Evolutionary conservation across 2,888 invertebrate species (phyloP).

Genomic region (Eutolmus rufibarbis): DNA sequence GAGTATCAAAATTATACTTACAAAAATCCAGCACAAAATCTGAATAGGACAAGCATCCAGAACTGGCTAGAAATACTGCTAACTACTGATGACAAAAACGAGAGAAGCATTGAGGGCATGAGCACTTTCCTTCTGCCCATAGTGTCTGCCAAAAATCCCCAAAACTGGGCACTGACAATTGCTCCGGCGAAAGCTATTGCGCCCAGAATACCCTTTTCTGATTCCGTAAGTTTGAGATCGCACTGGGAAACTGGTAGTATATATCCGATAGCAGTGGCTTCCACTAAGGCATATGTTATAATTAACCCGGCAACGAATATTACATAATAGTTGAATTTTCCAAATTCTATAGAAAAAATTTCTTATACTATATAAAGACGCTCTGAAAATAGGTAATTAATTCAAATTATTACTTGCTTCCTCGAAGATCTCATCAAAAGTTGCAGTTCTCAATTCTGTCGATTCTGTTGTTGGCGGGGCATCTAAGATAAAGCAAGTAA

Average conservation of each 20-base stretch:
- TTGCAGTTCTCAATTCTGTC: too few species aligned
- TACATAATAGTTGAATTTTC: constrained; percentile 64
- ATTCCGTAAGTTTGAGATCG: constrained; percentile 60
- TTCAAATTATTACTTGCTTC: too few species aligned
- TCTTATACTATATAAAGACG: too few species aligned
- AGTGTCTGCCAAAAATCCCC: constrained; percentile 68
- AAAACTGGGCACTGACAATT: constrained; percentile 66
- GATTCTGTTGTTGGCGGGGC: too few species aligned
- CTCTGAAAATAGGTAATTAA: too few species aligned
- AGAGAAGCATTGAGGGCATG: constrained; percentile 62
- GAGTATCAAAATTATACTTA: constrained; percentile 55
- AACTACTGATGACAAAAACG: constrained; percentile 62
- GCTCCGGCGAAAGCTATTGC: constrained; percentile 62
- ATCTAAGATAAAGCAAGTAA: too few species aligned
- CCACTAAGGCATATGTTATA: constrained; percentile 62
- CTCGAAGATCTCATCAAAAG: too few species aligned
- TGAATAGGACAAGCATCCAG: constrained; percentile 64
- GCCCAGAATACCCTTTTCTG: constrained; percentile 61
- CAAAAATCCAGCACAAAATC: constrained; percentile 67
- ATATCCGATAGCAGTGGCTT: constrained; percentile 65
- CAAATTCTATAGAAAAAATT: constrained; percentile 60
- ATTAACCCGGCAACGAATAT: constrained; percentile 65
- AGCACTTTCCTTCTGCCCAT: constrained; percentile 64
- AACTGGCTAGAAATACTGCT: constrained; percentile 64
- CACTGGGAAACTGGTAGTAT: constrained; percentile 65